Percentiles rank a stretch among this genome's conserved stretches.
phyloP scores from a whole-genome alignment of 1,140 invertebrate species.

The Drosophila nannoptera region DNA sequence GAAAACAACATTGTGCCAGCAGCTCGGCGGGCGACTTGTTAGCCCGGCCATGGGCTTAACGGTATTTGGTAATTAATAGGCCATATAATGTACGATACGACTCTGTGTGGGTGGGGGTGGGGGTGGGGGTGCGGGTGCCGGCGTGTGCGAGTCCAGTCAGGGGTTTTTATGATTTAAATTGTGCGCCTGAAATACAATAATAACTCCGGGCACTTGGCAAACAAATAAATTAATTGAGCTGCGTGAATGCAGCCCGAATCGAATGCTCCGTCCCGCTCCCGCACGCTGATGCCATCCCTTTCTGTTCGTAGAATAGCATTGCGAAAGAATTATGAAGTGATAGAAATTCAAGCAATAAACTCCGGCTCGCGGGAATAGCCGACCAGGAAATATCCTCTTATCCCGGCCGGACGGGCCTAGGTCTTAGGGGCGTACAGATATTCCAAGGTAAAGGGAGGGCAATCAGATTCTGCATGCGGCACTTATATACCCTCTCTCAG shows the following conservation, averaged over 20 bases:
- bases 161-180: constrained; percentile 66
- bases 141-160: background rate
- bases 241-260: constrained; percentile 11
- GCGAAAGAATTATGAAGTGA: constrained; percentile 70
- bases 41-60: constrained; percentile 54
- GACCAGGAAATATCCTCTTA: too few species aligned
- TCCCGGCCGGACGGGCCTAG: too few species aligned
- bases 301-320: constrained; percentile 20
- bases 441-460: too few species aligned
- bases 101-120: constrained; percentile 3
- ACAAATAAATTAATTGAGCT: constrained; percentile 75
- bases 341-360: constrained; percentile 45
- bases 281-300: background rate
- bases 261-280: background rate
- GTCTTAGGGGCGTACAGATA: too few species aligned
- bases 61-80: constrained; percentile 75
- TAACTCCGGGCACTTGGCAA: constrained; percentile 51
- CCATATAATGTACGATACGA: constrained; percentile 72
- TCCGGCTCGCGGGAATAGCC: background rate
- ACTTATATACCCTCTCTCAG: background rate
- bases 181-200: constrained; percentile 67
- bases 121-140: background rate
- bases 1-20: constrained; percentile 54
- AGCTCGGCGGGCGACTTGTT: constrained; percentile 24
- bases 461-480: too few species aligned